Evolutionary conservation across 2,797 vertebrate genomes (phyloP).

Genomic region (Trematomus bernacchii): DNA sequence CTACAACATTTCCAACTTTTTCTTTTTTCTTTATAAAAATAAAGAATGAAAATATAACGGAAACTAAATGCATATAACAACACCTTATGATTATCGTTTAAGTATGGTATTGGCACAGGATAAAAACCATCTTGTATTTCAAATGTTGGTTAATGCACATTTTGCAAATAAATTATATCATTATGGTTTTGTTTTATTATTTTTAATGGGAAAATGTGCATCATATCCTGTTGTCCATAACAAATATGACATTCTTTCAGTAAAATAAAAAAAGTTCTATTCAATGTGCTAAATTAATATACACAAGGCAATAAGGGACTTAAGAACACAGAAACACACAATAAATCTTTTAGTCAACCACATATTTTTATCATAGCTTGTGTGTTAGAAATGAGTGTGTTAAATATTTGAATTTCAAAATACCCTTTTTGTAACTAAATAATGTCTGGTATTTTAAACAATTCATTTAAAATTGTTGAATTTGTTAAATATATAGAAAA

Average conservation of each 20-base stretch:
- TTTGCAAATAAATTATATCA: background rate
- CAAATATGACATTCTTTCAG: background rate
- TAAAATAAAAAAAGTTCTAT: background rate
- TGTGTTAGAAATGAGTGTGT: background rate
- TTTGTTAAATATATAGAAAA: background rate
- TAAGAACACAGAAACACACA: background rate
- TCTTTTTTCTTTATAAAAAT: no score
- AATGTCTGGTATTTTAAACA: background rate
- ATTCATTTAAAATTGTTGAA: background rate
- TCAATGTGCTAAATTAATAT: background rate
- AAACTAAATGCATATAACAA: background rate
- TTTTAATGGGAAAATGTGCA: no score
- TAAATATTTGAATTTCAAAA: background rate
- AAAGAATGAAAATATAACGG: background rate
- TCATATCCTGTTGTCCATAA: background rate
- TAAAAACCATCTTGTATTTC: background rate
- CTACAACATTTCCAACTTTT: background rate
- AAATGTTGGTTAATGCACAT: background rate
- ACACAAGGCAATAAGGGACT: background rate
- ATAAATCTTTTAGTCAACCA: background rate
- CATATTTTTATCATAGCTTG: background rate
- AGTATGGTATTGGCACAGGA: background rate
- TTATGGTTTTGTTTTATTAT: background rate
- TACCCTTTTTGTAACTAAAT: background rate
- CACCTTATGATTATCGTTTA: background rate